Evolutionary conservation across 2,113 vertebrate species (phyloP).

Genomic region (Sus scrofa): DNA sequence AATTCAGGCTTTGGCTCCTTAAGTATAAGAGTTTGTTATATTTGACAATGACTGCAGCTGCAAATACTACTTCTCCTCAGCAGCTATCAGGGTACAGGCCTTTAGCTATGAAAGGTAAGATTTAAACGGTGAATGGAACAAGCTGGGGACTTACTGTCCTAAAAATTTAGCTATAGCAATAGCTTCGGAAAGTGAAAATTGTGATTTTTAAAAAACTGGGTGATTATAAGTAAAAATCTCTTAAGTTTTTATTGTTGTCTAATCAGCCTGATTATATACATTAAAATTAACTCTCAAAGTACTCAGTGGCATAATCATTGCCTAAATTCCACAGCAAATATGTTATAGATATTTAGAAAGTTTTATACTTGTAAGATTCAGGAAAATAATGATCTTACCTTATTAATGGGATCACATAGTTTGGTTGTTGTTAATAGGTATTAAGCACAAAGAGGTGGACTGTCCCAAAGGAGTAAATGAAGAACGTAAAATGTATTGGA

Average conservation of each 20-base stretch:
- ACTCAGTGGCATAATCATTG: not conserved
- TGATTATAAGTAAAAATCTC: conserved; percentile 50
- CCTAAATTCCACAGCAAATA: conserved; percentile 34
- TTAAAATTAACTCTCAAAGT: conserved; percentile 38
- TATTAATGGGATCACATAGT: not conserved
- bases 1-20: conserved; percentile 3
- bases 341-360: not conserved
- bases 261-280: not conserved
- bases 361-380: conserved; percentile 21
- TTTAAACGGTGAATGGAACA: conserved; percentile 56
- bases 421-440: not conserved
- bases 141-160: conserved; percentile 18
- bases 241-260: conserved; percentile 3
- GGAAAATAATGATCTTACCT: not conserved
- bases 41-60: conserved; percentile 52
- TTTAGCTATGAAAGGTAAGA: conserved; percentile 8
- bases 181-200: conserved; percentile 30
- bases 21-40: conserved; percentile 55
- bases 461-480: conserved; percentile 1
- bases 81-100: conserved; percentile 48
- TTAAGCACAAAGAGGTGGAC: not conserved
- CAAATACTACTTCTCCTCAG: not conserved
- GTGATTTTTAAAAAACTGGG: conserved; percentile 32
- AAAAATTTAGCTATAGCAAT: not conserved
- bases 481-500: conserved; percentile 36